Evolutionary conservation across 2,888 invertebrate species (phyloP).

Genomic region (Buathra laborator): DNA sequence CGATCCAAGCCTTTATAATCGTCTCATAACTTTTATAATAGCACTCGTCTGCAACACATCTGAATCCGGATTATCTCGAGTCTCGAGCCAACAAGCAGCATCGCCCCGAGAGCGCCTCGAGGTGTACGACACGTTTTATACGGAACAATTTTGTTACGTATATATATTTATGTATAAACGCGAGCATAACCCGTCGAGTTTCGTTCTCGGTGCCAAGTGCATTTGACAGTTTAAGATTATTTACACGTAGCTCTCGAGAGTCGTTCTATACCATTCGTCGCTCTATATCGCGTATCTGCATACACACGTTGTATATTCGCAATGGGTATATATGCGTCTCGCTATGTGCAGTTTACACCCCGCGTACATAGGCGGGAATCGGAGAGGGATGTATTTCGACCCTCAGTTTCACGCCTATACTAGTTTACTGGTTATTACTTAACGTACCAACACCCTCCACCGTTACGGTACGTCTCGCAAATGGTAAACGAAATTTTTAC

Average conservation of each 20-base stretch:
- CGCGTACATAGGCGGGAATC: not conserved
- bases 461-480: not conserved
- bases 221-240: slow-evolving; percentile 79
- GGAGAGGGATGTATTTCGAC: not conserved
- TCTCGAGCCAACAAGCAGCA: not conserved
- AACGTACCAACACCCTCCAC: not conserved
- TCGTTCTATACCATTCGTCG: slow-evolving; percentile 50
- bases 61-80: slow-evolving; percentile 1
- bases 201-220: slow-evolving; percentile 71
- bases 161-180: slow-evolving; percentile 42
- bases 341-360: slow-evolving; percentile 43
- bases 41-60: slow-evolving; percentile 10
- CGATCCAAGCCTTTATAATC: not conserved
- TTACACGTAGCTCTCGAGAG: slow-evolving; percentile 72
- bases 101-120: not conserved
- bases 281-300: slow-evolving; percentile 49
- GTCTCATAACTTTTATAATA: slow-evolving; percentile 11
- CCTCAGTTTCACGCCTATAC: slow-evolving; percentile 2
- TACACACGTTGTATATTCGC: slow-evolving; percentile 56
- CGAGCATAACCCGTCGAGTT: slow-evolving; percentile 37
- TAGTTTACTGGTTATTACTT: not conserved
- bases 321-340: slow-evolving; percentile 27
- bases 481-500: not conserved
- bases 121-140: not conserved
- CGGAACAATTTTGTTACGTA: slow-evolving; percentile 26